Percentiles rank a stretch among this genome's conserved stretches.
Conservation (phyloP, 2,888 invertebrate genomes). For the Malacosoma neustria region DNA sequence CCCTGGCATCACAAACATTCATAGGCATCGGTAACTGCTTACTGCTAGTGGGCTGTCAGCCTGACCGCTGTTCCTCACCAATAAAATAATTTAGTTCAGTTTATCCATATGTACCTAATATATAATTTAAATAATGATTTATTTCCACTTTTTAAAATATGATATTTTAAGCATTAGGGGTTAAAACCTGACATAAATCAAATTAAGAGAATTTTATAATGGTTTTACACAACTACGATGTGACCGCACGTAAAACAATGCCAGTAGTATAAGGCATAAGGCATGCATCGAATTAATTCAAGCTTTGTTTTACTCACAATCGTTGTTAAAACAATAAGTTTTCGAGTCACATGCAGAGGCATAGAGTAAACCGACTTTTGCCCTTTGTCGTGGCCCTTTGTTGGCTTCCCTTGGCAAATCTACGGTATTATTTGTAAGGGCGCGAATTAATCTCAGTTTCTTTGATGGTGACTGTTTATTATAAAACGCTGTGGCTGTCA, state of each 20-base stretch:
- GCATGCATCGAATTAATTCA: slow-evolving; percentile 48
- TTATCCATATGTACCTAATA: too few species aligned
- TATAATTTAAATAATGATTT: too few species aligned
- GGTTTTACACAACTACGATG: slow-evolving; percentile 1
- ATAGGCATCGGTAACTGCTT: too few species aligned
- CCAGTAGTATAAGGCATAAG: slow-evolving; percentile 1
- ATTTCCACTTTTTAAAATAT: too few species aligned
- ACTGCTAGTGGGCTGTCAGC: too few species aligned
- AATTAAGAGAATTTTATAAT: neutral
- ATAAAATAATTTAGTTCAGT: too few species aligned
- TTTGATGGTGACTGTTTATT: slow-evolving; percentile 57
- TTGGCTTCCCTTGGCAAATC: slow-evolving; percentile 21
- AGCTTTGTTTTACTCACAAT: slow-evolving; percentile 57
- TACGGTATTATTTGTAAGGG: slow-evolving; percentile 54
- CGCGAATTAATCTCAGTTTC: slow-evolving; percentile 70
- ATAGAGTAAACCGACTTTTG: slow-evolving; percentile 46
- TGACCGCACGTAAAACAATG: neutral
- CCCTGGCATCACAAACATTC: too few species aligned
- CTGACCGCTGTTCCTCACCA: too few species aligned
- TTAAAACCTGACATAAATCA: too few species aligned
- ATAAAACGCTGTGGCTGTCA: slow-evolving; percentile 54
- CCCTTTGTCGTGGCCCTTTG: slow-evolving; percentile 59
- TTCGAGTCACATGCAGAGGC: slow-evolving; percentile 70
- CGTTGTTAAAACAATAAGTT: slow-evolving; percentile 53
- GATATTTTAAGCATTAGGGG: too few species aligned